These are phyloP conservation scores for Oreocharis arfaki DNA, from an alignment of 2,113 vertebrate genomes.

Conservation along the genomic window DNA sequence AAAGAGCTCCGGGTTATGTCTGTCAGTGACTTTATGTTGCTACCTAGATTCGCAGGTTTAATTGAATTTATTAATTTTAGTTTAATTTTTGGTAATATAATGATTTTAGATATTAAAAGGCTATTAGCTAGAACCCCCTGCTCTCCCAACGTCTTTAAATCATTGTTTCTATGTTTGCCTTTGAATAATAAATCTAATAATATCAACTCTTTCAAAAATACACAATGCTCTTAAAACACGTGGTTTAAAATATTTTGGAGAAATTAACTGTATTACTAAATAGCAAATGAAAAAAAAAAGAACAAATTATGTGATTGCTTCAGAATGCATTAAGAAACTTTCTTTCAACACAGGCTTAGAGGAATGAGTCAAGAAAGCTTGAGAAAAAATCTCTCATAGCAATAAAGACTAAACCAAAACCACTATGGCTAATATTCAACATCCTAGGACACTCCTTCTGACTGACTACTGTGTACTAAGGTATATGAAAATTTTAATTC, in stretches of 20 bases:
- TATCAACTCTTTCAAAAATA: background rate
- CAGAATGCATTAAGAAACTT: slow-evolving; percentile 47
- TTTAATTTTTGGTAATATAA: background rate
- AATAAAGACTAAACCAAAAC: slow-evolving; percentile 25
- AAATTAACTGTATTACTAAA: background rate
- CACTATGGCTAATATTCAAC: slow-evolving; percentile 18
- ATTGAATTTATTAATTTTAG: background rate
- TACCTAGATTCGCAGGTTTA: background rate
- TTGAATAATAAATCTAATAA: background rate
- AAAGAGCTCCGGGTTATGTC: background rate
- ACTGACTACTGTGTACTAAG: background rate
- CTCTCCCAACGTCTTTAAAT: background rate
- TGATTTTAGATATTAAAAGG: background rate
- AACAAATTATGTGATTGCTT: background rate
- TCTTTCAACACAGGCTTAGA: slow-evolving; percentile 34
- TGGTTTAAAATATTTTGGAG: background rate
- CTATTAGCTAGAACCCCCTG: background rate
- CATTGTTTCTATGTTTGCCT: background rate
- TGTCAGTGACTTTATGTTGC: background rate
- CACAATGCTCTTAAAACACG: background rate
- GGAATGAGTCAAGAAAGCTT: slow-evolving; percentile 45
- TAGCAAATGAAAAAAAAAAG: background rate
- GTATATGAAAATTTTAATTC: background rate
- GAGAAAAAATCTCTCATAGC: slow-evolving; percentile 17
- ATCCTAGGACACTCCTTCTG: background rate